These are phyloP conservation scores for Dermolepida albohirtum DNA, from an alignment of 2,888 invertebrate genomes.

Conservation along the genomic window DNA sequence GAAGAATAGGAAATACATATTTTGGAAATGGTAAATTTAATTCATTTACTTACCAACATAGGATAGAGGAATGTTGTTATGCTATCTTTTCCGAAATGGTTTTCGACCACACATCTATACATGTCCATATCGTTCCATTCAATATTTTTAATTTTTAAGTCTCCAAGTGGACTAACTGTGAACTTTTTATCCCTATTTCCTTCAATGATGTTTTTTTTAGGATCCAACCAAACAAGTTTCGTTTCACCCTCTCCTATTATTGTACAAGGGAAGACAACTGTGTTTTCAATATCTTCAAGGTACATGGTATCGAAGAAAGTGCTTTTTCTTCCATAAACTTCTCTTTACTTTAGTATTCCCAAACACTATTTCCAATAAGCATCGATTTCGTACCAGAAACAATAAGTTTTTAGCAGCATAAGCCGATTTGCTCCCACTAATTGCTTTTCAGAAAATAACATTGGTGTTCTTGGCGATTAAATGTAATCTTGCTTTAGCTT, in stretches of 20 bases:
- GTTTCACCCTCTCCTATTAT: conserved; percentile 73
- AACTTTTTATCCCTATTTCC: conserved; percentile 65
- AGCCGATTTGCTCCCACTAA: conserved; percentile 70
- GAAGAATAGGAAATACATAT: neutral
- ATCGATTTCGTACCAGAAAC: conserved; percentile 61
- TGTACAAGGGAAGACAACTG: conserved; percentile 77
- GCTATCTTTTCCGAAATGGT: conserved; percentile 74
- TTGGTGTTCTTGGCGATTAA: conserved; percentile 77
- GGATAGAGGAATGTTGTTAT: conserved; percentile 82
- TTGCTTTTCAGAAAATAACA: conserved; percentile 82
- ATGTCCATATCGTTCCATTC: conserved; percentile 86
- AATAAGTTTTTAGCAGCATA: conserved; percentile 73
- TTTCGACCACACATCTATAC: conserved; percentile 81
- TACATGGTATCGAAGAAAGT: conserved; percentile 60
- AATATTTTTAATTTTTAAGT: conserved; percentile 77
- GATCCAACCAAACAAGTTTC: conserved; percentile 76
- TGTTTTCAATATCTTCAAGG: conserved; percentile 68
- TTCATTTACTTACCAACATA: conserved; percentile 58
- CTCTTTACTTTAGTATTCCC: conserved; percentile 45
- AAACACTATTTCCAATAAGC: conserved; percentile 57
- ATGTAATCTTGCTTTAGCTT: conserved; percentile 76
- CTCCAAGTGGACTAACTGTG: conserved; percentile 76
- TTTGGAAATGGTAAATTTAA: neutral
- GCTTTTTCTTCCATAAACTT: conserved; percentile 58
- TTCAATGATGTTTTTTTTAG: conserved; percentile 67